A percentile compares a stretch with the other conserved stretches of the same genome.
Evolutionary conservation across 2,797 vertebrate species (phyloP).

Genomic region (Tragelaphus oryx): DNA sequence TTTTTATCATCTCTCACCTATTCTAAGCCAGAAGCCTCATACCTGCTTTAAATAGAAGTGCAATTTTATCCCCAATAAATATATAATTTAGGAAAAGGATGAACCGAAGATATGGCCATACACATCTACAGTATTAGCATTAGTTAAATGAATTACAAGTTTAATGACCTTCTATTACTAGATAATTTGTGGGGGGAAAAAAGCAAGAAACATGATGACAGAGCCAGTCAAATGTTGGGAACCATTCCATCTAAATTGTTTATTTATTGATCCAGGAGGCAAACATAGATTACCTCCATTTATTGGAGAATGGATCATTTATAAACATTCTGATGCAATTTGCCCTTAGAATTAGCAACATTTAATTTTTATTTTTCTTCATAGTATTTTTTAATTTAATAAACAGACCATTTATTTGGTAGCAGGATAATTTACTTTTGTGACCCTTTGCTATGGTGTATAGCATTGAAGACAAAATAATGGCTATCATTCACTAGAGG

Average conservation of each 20-base stretch:
- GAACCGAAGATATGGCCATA: neutral
- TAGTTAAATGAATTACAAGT: neutral
- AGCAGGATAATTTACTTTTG: neutral
- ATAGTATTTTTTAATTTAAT: neutral
- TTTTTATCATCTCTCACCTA: neutral
- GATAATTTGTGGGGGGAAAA: neutral
- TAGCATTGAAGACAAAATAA: neutral
- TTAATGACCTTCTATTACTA: neutral
- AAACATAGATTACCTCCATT: neutral
- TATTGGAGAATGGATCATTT: neutral
- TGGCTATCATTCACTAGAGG: neutral
- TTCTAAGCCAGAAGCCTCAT: neutral
- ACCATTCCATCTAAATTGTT: neutral
- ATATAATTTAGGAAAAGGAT: neutral
- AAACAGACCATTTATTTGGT: neutral
- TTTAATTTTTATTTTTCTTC: neutral
- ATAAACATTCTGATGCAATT: neutral
- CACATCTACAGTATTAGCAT: neutral
- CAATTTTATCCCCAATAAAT: neutral
- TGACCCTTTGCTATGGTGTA: neutral
- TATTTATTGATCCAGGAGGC: neutral
- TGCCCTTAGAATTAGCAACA: neutral
- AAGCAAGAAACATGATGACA: neutral
- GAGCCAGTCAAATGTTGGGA: neutral
- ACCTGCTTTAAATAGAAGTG: neutral